Base-by-base conservation (phyloP, 2,797 vertebrate genomes). In the Siniperca obscura region DNA sequence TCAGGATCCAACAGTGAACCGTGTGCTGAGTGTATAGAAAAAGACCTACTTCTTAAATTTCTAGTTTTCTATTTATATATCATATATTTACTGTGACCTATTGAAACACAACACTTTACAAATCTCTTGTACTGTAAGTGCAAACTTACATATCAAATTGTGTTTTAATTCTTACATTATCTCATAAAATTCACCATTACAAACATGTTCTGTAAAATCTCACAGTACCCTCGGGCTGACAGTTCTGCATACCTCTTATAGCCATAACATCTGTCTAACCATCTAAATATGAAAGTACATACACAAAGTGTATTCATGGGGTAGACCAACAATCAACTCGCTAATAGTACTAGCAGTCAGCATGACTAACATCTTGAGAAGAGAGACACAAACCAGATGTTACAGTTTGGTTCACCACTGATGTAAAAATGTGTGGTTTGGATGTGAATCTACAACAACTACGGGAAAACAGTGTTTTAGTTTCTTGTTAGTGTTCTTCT, bases 351-450 rank as follows among this genome's bases (percentile, higher is more conserved):
- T 22, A 70, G 50, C 70, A 75, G 77, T 61, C 73, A 65, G 52
- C 59, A 9, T 21, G 72, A 70, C 61, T 83, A 86, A 81, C 80
- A 74, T 81, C 42, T 44, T 17, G 44, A 89, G 25, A 57, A 42
- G 38, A 68, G 72, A 78, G 74, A 84, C 70, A 59, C 68, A 25
- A 71, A 82, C 55, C 89, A 90, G 73, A 88, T 86, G 84, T 66
- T 67, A 44, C 17, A 21, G 46, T 84, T 38, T 69, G 77, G 76
- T 86, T 86, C 60, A 60, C 59, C 44, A 8, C 74, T 77, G 27
- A 64, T 67, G 50, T 59, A 69, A 81, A 81, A 86, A 83, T 83
- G 55, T 86, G 82, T 22, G 83, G 81, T 87, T 90, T 87, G 83
- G 83, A 87, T 56, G 40, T 0, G 17, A 66, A 30, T 53, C 36